Evolutionary conservation across 2,797 vertebrate species (phyloP).

Genomic region (Eleutherodactylus coqui): DNA sequence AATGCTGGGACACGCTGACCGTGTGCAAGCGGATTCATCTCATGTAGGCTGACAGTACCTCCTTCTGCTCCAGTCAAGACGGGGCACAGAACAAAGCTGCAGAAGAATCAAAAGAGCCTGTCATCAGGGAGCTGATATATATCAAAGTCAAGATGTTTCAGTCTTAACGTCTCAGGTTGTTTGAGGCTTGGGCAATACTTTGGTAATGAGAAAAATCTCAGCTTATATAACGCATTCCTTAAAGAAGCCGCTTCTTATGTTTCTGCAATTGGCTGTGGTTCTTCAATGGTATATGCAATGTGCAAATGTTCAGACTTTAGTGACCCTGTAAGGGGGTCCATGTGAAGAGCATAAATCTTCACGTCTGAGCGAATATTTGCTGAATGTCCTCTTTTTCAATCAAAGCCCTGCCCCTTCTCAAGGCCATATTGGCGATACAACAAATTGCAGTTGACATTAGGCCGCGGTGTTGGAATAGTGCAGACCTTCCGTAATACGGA

Average conservation of each 20-base stretch:
- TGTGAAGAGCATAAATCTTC: no score
- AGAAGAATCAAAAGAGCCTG: not conserved
- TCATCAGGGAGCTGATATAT: not conserved
- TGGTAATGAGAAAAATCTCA: not conserved
- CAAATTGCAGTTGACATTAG: no score
- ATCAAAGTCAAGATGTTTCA: not conserved
- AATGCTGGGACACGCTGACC: not conserved
- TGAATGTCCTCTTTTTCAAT: no score
- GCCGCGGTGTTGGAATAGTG: no score
- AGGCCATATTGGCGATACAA: no score
- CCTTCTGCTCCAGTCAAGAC: constrained; percentile 6
- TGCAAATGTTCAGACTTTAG: no score
- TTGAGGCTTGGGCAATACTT: not conserved
- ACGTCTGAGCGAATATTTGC: no score
- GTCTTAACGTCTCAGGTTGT: not conserved
- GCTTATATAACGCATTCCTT: not conserved
- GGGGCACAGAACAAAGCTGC: constrained; percentile 13
- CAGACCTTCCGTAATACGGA: no score
- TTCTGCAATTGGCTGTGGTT: not conserved
- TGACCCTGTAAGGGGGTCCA: no score
- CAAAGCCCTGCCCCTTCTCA: no score
- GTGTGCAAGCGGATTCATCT: not conserved
- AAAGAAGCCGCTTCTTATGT: not conserved
- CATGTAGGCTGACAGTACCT: not conserved
- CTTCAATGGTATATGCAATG: no score